Conservation (phyloP, 2,888 invertebrate genomes). For the Caenorhabditis sp. region DNA sequence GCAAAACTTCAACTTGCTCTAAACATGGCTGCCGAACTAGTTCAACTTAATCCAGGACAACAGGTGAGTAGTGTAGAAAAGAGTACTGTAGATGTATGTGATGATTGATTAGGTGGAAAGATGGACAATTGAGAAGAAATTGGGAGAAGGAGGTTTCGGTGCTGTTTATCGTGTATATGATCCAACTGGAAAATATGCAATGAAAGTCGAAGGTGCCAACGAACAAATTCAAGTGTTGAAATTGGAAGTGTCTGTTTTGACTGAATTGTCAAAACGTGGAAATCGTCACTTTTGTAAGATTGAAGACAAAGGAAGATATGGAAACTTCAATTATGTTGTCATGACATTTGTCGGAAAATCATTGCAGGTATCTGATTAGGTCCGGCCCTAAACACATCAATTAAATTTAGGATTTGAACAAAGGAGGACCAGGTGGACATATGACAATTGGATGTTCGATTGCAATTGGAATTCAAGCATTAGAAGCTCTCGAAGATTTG, state of each 20-base stretch:
- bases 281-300: slow-evolving; percentile 65
- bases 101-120: slow-evolving; percentile 48
- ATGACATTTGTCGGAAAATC: slow-evolving; percentile 68
- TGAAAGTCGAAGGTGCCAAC: slow-evolving; percentile 58
- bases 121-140: slow-evolving; percentile 64
- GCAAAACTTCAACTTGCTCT: slow-evolving; percentile 2
- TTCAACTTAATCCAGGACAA: slow-evolving; percentile 56
- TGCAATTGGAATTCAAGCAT: slow-evolving; percentile 45
- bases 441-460: slow-evolving; percentile 55
- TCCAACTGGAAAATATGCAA: slow-evolving; percentile 57
- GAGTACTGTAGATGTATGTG: background rate
- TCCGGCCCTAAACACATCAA: background rate
- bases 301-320: slow-evolving; percentile 64
- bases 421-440: slow-evolving; percentile 48
- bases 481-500: slow-evolving; percentile 58
- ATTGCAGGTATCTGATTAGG: slow-evolving; percentile 30
- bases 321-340: slow-evolving; percentile 63
- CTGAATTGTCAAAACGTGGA: slow-evolving; percentile 55
- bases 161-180: slow-evolving; percentile 63
- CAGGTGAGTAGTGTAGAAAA: slow-evolving; percentile 29
- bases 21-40: slow-evolving; percentile 52
- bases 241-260: slow-evolving; percentile 64
- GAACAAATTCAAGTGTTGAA: slow-evolving; percentile 60
- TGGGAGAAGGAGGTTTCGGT: slow-evolving; percentile 64
- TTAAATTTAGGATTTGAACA: slow-evolving; percentile 38